Conservation (phyloP, 2,113 vertebrate genomes). For the Dromiciops gliroides region DNA sequence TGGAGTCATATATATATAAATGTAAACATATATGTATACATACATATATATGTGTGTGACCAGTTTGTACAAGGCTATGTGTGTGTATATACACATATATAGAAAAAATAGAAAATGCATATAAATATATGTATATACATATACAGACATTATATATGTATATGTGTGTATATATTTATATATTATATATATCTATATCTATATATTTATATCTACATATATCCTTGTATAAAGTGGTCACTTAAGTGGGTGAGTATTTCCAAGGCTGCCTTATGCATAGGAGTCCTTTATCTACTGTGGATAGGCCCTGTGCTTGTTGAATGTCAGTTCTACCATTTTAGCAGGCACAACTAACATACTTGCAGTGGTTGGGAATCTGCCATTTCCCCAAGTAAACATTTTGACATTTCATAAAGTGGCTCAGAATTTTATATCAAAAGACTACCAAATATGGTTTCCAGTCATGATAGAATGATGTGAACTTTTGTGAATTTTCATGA, state of each 20-base stretch:
- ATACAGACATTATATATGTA: too few species aligned
- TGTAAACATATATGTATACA: too few species aligned
- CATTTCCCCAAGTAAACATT: background rate
- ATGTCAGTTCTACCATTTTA: background rate
- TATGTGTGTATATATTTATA: too few species aligned
- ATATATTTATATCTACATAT: background rate
- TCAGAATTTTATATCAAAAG: background rate
- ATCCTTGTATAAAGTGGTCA: background rate
- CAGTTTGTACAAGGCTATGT: too few species aligned
- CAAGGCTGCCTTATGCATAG: background rate
- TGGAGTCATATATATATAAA: background rate
- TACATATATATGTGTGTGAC: too few species aligned
- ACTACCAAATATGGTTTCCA: background rate
- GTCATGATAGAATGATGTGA: background rate
- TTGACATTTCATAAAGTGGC: background rate
- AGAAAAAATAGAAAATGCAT: too few species aligned
- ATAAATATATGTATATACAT: too few species aligned
- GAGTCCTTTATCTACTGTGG: background rate
- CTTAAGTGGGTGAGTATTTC: background rate
- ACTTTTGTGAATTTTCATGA: background rate
- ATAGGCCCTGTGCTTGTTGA: background rate
- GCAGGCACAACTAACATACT: background rate
- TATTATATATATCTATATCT: background rate
- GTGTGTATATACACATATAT: too few species aligned
- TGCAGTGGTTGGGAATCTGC: background rate